These are phyloP conservation scores for Chrysogorgia sp. DNA, from an alignment of 92 coral and sea anemone species.

Conservation along the genomic window DNA sequence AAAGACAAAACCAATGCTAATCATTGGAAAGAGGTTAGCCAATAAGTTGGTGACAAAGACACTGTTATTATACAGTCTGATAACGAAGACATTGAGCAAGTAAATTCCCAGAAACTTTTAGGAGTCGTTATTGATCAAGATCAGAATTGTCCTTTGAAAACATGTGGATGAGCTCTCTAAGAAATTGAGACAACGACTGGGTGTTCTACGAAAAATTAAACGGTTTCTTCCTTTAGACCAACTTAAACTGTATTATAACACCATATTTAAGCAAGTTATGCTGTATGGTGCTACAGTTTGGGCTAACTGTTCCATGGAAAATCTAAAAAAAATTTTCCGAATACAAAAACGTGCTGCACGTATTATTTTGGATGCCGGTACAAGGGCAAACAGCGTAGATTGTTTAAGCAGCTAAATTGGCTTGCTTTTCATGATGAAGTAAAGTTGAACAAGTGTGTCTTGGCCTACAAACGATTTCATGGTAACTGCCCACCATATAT, in stretches of 20 bases:
- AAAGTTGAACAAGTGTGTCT: conserved; percentile 53
- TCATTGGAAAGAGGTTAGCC: conserved; percentile 38
- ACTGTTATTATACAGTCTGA: conserved; percentile 32
- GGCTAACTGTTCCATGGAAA: conserved; percentile 36
- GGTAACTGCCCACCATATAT: too few relatives aligned
- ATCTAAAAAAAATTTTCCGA: too few relatives aligned
- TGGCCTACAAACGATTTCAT: conserved; percentile 52
- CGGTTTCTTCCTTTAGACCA: too few relatives aligned
- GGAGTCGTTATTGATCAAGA: conserved; percentile 61
- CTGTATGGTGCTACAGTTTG: conserved; percentile 37
- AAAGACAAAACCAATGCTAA: conserved; percentile 35
- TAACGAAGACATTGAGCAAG: conserved; percentile 50
- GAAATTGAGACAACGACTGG: conserved; percentile 56
- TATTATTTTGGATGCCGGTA: too few relatives aligned
- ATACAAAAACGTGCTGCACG: too few relatives aligned
- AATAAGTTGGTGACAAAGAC: conserved; percentile 47
- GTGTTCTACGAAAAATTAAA: too few relatives aligned
- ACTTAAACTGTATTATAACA: too few relatives aligned
- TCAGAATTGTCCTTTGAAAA: conserved; percentile 56
- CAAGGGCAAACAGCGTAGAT: conserved; percentile 4
- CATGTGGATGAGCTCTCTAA: conserved; percentile 56
- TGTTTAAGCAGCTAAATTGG: too few relatives aligned
- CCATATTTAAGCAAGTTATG: conserved; percentile 49
- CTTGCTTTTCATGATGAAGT: too few relatives aligned
- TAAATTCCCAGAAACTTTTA: conserved; percentile 57